Evolutionary conservation across 1,140 invertebrate species (phyloP).

Genomic region (Drosophila nigromelanica): DNA sequence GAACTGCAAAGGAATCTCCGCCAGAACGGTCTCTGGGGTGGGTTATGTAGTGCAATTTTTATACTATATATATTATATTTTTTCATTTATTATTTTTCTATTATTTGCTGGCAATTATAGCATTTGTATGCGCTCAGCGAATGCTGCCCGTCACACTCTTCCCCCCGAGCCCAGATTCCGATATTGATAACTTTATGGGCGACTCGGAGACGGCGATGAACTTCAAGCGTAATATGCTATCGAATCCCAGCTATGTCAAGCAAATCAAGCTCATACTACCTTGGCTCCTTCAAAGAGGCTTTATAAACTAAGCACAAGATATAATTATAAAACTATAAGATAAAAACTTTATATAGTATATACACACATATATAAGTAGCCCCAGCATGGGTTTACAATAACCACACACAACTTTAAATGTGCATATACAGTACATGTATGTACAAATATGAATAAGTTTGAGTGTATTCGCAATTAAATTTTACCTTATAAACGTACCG

Average conservation of each 20-base stretch:
- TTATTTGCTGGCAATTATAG: constrained; percentile 38
- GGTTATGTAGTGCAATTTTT: constrained; percentile 1
- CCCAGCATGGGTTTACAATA: too few relatives aligned
- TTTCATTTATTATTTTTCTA: constrained; percentile 3
- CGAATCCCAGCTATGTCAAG: constrained; percentile 60
- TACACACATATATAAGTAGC: neutral
- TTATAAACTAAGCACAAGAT: constrained; percentile 45
- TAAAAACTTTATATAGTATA: neutral
- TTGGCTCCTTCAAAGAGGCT: constrained; percentile 64
- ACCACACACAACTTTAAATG: too few relatives aligned
- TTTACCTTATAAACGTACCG: too few relatives aligned
- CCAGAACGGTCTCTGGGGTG: constrained; percentile 69
- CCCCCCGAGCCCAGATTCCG: constrained; percentile 56
- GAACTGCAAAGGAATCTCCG: constrained; percentile 61
- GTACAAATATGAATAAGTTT: too few relatives aligned
- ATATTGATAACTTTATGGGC: constrained; percentile 63
- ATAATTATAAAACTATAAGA: neutral
- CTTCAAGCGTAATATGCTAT: constrained; percentile 66
- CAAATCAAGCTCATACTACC: constrained; percentile 70
- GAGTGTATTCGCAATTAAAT: too few relatives aligned
- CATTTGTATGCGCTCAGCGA: constrained; percentile 64
- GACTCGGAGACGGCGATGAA: constrained; percentile 53
- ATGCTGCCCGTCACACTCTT: constrained; percentile 64
- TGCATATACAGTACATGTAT: too few relatives aligned
- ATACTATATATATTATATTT: neutral